Evolutionary conservation across 2,888 invertebrate genomes (phyloP).

Genomic region (Tetranychus piercei): DNA sequence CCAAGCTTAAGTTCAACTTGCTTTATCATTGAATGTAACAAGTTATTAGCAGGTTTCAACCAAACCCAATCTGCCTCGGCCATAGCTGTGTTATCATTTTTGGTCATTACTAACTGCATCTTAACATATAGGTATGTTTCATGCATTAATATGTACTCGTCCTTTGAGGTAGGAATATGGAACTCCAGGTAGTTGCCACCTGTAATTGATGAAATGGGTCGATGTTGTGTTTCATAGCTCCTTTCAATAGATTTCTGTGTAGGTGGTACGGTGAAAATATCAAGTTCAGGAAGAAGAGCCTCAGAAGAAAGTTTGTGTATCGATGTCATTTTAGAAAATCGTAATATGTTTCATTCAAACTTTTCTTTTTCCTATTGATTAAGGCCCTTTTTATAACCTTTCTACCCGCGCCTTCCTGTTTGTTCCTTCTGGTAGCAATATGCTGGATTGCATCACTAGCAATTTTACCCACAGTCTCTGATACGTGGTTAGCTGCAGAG

Average conservation of each 20-base stretch:
- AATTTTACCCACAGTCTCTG: no score
- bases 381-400: no score
- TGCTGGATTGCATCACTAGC: no score
- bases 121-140: neutral
- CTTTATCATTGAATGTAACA: constrained; percentile 2
- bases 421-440: no score
- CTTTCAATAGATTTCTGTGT: constrained; percentile 8
- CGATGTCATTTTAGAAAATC: neutral
- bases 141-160: constrained; percentile 10
- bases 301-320: neutral
- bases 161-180: neutral
- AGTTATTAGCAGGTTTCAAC: neutral
- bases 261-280: constrained; percentile 7
- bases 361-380: neutral
- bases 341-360: neutral
- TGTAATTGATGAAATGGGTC: constrained; percentile 3
- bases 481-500: no score
- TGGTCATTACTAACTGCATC: neutral
- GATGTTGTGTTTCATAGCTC: neutral
- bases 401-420: no score
- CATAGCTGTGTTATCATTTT: neutral
- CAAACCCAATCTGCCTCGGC: neutral
- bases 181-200: neutral
- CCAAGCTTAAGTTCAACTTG: neutral
- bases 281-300: constrained; percentile 6